A percentile compares a stretch with the other conserved stretches of the same genome.
phyloP scores from a whole-genome alignment of 2,113 vertebrate genomes.

The Ascaphus truei region DNA sequence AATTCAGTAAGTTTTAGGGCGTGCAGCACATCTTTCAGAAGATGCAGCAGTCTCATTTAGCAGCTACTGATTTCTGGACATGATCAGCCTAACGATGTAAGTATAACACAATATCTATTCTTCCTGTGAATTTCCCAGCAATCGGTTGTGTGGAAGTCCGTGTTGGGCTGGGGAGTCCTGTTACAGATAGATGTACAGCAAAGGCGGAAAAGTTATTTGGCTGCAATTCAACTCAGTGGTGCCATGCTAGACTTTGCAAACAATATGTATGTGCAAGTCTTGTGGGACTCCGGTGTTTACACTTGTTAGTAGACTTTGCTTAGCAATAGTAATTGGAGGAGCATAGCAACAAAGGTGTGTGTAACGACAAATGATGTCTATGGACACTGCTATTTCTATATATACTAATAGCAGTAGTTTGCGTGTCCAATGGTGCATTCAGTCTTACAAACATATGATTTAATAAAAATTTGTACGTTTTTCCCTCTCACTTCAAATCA shows the following conservation, averaged over 20 bases:
- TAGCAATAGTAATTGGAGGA: conserved; percentile 7
- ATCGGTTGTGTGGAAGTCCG: neutral
- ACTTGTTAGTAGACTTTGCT: conserved; percentile 9
- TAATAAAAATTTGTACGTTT: no score
- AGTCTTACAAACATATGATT: no score
- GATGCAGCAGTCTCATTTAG: no score
- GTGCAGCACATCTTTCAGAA: no score
- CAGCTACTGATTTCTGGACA: no score
- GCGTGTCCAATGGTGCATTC: no score
- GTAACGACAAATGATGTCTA: neutral
- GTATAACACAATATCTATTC: neutral
- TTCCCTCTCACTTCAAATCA: no score
- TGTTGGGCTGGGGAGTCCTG: neutral
- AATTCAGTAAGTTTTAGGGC: no score
- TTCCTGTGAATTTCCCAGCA: neutral
- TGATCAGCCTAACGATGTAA: no score
- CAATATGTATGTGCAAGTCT: neutral
- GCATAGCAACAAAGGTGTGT: conserved; percentile 3
- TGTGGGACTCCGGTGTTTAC: neutral
- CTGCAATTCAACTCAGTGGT: neutral
- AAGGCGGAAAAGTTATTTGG: neutral
- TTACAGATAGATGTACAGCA: neutral
- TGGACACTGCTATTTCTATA: neutral
- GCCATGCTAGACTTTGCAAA: neutral
- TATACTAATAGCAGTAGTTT: no score